Evolutionary conservation across 2,888 invertebrate genomes (phyloP), one percentile per base, ranked within the genome.

Genomic region (Micropterix aruncella): DNA sequence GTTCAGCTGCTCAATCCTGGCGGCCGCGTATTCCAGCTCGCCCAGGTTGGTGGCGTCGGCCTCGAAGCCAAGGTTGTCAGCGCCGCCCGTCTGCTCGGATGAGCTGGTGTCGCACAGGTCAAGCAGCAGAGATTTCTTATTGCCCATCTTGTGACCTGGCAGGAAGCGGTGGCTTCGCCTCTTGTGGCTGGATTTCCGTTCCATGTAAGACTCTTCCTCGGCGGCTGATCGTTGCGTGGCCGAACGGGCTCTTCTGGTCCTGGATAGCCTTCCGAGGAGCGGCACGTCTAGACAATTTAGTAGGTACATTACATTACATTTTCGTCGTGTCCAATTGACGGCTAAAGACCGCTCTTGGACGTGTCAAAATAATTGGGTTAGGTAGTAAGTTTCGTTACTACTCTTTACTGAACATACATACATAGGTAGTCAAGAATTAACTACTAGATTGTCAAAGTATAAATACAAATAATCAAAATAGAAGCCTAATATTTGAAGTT

Each of bases 161-260:
- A 27, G 5, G 12, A 27, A 12, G 5, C 12, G 5, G 27, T 27
- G 27, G 27, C 27, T 12, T 5, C 7, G 12, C 27, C 12, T 27
- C 27, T 27, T 27, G 27, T 12, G 7, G 27, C 27, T 27, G 27
- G 7, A 12, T 12, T 12, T 5, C 7, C 12, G 27, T 5, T 27
- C 27, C 7, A 12, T 12, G 7, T 12, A 12, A 12, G 7, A 7
- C 27, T 27, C 7, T 5, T 27, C 27, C 12, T 27, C 27, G 7
- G 12, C 5, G 5, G 27, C 27, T 12, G 27, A 27, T 12, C 27
- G 5, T 12, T 27, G 59, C 2, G 70, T 72, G 1, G 81, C 81
- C 1, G 80, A 77, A 44, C 80, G 77, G 0, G 81, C 82, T n/a
- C 82, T 62, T 7, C 78, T 68, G 2, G 77, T 76, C 41, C 83